Conservation (phyloP, 2,113 vertebrate genomes). For the Ageneiosus marmoratus region DNA sequence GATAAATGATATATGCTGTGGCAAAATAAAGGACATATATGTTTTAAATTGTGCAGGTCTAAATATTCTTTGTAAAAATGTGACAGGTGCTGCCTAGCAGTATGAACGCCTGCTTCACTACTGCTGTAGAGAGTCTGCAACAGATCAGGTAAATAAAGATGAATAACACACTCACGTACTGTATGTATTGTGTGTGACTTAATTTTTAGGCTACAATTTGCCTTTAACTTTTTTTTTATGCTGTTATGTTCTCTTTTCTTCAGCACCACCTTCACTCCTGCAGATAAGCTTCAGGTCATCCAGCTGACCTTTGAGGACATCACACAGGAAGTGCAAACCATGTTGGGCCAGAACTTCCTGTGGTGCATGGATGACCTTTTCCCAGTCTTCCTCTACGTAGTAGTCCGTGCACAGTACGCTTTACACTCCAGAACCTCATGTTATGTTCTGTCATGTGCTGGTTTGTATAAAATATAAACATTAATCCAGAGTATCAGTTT, state of each 20-base stretch:
- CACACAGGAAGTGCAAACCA: slow-evolving; percentile 85
- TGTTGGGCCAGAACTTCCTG: slow-evolving; percentile 82
- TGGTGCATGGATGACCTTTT: slow-evolving; percentile 99
- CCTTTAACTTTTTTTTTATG: neutral
- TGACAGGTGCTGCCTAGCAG: slow-evolving; percentile 84
- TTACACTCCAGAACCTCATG: neutral
- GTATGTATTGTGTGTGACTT: neutral
- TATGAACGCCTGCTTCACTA: slow-evolving; percentile 89
- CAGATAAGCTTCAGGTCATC: slow-evolving; percentile 92
- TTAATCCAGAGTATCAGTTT: neutral
- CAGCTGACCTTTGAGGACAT: slow-evolving; percentile 95
- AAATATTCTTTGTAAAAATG: neutral
- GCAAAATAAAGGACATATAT: neutral
- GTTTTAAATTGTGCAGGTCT: neutral
- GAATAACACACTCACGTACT: neutral
- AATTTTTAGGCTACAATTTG: neutral
- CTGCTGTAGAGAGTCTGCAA: slow-evolving; percentile 92
- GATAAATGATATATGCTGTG: too few relatives aligned
- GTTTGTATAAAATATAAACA: neutral
- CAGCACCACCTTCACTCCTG: slow-evolving; percentile 93
- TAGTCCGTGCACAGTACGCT: slow-evolving; percentile 87
- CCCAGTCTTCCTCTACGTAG: slow-evolving; percentile 96
- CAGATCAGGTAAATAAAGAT: slow-evolving; percentile 86
- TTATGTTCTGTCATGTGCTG: neutral
- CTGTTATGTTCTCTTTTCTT: neutral